phyloP scores from a whole-genome alignment of 2,113 vertebrate genomes.

The Amphiprion percula region DNA sequence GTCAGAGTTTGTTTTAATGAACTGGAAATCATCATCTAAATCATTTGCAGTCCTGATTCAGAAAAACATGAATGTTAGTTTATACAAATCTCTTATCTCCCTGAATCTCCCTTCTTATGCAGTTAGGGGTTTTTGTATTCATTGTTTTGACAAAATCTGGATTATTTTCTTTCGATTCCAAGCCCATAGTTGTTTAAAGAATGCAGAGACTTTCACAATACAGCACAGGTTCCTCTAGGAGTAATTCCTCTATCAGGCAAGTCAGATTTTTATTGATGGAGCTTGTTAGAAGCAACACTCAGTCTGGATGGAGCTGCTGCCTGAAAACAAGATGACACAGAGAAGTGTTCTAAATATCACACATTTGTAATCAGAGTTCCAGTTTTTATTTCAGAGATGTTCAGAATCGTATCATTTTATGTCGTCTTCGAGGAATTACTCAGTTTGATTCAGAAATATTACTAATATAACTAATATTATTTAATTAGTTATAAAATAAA shows the following conservation, averaged over 20 bases:
- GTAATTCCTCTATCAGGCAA: background rate
- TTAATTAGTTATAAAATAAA: background rate
- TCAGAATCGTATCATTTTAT: too few relatives aligned
- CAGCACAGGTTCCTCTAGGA: background rate
- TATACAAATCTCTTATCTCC: background rate
- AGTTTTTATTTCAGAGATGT: background rate
- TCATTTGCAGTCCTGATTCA: background rate
- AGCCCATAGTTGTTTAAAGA: background rate
- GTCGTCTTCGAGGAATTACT: too few relatives aligned
- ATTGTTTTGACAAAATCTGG: background rate
- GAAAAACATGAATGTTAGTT: background rate
- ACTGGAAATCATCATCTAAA: background rate
- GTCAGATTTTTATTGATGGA: conserved; percentile 20
- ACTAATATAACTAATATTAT: too few relatives aligned
- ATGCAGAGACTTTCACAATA: background rate
- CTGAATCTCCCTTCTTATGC: background rate
- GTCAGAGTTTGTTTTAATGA: too few relatives aligned
- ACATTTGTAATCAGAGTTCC: background rate
- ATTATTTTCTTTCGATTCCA: background rate
- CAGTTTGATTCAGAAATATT: background rate
- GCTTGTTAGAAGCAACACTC: background rate
- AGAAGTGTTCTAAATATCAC: background rate
- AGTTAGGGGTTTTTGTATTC: background rate
- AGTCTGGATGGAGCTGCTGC: background rate
- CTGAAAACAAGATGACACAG: background rate